Percentiles rank a stretch among this genome's conserved stretches.
Evolutionary conservation across 2,888 invertebrate species (phyloP).

Genomic region (Rhamnusium bicolor): DNA sequence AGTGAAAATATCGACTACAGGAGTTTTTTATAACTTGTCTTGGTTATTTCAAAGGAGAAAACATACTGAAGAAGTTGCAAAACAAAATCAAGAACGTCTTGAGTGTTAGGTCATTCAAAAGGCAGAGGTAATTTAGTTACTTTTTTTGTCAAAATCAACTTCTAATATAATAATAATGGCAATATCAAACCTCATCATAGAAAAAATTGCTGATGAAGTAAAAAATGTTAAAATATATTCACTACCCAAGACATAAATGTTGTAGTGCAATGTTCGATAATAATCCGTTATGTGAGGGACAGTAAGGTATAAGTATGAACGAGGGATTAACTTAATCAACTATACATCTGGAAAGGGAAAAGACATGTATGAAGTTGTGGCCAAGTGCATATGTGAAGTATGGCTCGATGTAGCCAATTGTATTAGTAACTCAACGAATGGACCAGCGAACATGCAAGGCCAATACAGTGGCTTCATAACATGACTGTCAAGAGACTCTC

Average conservation of each 20-base stretch:
- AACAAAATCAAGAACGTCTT: background rate
- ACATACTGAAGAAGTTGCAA: background rate
- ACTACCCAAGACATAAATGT: background rate
- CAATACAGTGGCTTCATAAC: no score
- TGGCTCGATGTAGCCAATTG: no score
- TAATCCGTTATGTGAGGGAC: background rate
- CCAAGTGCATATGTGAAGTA: no score
- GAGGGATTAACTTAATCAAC: background rate
- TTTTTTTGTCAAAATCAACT: no score
- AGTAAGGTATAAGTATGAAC: slow-evolving; percentile 1
- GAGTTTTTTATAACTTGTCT: background rate
- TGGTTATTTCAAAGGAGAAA: background rate
- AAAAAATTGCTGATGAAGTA: background rate
- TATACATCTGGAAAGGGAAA: no score
- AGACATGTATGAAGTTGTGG: no score
- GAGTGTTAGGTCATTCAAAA: background rate
- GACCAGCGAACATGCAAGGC: no score
- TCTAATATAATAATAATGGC: background rate
- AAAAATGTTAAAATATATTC: background rate
- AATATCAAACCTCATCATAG: background rate
- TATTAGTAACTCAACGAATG: no score
- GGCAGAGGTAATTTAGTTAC: no score
- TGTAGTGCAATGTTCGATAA: background rate
- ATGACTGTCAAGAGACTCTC: no score
- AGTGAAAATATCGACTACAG: background rate